These are phyloP conservation scores for Scyliorhinus canicula DNA, from an alignment of 2,797 vertebrate genomes.

Conservation along the genomic window DNA sequence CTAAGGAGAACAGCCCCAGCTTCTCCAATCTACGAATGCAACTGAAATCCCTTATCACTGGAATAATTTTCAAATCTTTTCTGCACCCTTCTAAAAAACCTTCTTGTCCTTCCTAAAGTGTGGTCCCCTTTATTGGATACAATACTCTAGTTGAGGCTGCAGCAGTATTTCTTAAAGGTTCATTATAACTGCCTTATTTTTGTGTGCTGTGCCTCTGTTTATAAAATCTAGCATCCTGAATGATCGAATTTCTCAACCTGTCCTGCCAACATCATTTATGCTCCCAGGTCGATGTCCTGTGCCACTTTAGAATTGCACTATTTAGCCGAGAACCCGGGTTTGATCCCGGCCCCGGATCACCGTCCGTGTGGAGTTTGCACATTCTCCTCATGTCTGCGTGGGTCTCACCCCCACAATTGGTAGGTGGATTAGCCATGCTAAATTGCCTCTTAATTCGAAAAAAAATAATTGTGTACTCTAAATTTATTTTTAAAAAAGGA, in stretches of 20 bases:
- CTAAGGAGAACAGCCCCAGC: not conserved
- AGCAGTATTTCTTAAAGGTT: too few species aligned
- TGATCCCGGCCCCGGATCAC: too few species aligned
- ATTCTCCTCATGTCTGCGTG: too few species aligned
- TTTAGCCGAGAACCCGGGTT: too few species aligned
- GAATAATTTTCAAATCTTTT: not conserved
- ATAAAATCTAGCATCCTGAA: not conserved
- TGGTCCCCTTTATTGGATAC: not conserved
- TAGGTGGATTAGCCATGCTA: too few species aligned
- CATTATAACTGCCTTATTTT: not conserved
- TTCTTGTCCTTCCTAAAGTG: not conserved
- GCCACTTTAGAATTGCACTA: not conserved
- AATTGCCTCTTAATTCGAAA: too few species aligned
- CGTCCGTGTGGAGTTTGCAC: too few species aligned
- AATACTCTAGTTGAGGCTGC: not conserved
- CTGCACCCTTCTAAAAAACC: not conserved
- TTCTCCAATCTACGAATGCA: not conserved
- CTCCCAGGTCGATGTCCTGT: not conserved
- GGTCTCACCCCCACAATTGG: too few species aligned
- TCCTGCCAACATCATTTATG: too few species aligned
- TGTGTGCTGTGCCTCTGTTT: not conserved
- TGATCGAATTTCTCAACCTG: not conserved
- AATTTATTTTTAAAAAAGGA: too few species aligned
- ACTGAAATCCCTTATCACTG: not conserved
- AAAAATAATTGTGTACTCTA: too few species aligned